Percentiles rank a stretch among this genome's conserved stretches.
These are phyloP conservation scores for Archocentrus centrarchus DNA, from an alignment of 2,113 vertebrate species.

Conservation along the genomic window DNA sequence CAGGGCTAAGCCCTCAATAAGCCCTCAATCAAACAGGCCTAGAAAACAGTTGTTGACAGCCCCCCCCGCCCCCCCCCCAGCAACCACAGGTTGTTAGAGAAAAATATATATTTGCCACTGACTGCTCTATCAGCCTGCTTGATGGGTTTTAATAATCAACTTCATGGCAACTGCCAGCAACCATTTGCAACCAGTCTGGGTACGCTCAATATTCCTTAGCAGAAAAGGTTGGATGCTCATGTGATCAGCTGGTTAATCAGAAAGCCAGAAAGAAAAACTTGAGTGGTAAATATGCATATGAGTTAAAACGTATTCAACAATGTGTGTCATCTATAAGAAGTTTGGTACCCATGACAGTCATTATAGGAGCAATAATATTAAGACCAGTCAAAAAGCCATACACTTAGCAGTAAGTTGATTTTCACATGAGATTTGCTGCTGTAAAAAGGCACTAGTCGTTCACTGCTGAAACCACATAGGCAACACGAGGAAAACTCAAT, in stretches of 20 bases:
- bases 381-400: neutral
- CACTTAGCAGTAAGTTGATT: neutral
- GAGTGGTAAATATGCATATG: no score
- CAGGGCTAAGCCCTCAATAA: neutral
- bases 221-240: neutral
- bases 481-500: constrained; percentile 57
- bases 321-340: neutral
- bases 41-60: neutral
- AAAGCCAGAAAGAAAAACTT: no score
- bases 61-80: neutral
- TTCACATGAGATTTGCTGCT: constrained; percentile 9
- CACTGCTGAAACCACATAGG: constrained; percentile 16
- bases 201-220: neutral
- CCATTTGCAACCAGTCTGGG: no score
- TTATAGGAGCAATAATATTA: neutral
- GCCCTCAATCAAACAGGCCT: neutral
- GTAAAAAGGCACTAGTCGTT: neutral
- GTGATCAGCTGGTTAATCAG: neutral
- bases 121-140: no score
- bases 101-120: neutral
- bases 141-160: no score
- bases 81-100: neutral
- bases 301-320: neutral
- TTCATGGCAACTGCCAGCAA: no score
- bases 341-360: neutral